Evolutionary conservation across 1,140 invertebrate species (phyloP), one percentile per base, ranked within the genome.

Genomic region (Drosophila trapezifrons): DNA sequence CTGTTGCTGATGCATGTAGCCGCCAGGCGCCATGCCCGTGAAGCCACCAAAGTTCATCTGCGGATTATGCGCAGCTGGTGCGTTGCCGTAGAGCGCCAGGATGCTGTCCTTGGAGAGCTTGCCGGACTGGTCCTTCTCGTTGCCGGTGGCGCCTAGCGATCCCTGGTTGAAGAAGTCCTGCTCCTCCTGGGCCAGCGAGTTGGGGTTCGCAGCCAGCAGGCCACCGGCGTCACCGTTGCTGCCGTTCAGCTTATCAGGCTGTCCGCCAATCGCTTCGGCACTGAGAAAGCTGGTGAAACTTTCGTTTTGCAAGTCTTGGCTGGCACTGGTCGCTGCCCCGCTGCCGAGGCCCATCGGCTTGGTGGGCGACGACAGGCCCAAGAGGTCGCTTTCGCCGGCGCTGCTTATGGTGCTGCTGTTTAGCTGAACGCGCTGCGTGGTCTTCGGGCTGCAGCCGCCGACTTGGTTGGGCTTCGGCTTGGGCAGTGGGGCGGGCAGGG

Each of bases 61-160:
- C 4, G 77, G 78, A 71, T 91, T 91, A 45, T 90, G 86, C 9
- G 66, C 47, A 5, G 90, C 78, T 6, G 94, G 94, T 12, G 93
- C 93, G 80, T 94, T 96, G 72, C 95, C 96, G 92, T 98, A 99
- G 32, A 98, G 92, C 6, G 97, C 97, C 90, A 99, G 93, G 92
- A 99, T 98, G 90, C 97, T 98, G 86, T 98, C 97, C 93, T 98
- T 98, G 25, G 97, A 97, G 92, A 98, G 93, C 93, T 97, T 97
- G 72, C 95, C 96, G 79, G 96, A 95, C 75, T 95, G 95, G 78
- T 95, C 93, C 35, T 94, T 95, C 0, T 96, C 95, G 40, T 42
- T 73, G 54, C 52, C 60, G 6, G 43, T 93, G n/a, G 95, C 62
- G 3, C 94, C 93, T 3, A 91, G 69, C 32, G 90, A 82, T 12